Conservation (phyloP, 2,797 vertebrate genomes). For the Anguilla pacifica region DNA sequence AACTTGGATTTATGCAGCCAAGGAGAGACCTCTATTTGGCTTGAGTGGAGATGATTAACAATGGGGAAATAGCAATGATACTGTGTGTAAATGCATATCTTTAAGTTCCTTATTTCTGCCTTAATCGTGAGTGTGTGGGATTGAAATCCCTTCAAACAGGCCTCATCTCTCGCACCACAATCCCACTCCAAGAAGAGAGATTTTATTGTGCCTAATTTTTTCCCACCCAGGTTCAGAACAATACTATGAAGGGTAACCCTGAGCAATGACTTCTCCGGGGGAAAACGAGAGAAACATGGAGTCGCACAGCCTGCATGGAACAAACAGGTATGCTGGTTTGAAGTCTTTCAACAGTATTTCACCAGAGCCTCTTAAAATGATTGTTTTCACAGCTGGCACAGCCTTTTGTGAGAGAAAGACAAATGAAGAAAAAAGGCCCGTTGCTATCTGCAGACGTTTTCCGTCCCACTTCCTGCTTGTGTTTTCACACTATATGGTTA, state of each 20-base stretch:
- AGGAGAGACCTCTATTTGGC: slow-evolving; percentile 20
- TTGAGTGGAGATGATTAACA: slow-evolving; percentile 18
- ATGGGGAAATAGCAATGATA: slow-evolving; percentile 8
- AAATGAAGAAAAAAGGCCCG: not conserved
- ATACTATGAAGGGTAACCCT: not conserved
- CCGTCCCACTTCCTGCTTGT: slow-evolving; percentile 26
- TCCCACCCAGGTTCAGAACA: slow-evolving; percentile 24
- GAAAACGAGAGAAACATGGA: not conserved
- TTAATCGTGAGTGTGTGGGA: not conserved
- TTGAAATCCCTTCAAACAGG: not conserved
- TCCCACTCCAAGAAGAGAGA: slow-evolving; percentile 1
- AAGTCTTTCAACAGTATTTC: not conserved
- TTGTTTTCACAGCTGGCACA: slow-evolving; percentile 25
- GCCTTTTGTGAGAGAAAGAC: not conserved
- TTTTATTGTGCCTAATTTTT: not conserved
- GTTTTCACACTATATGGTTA: not conserved
- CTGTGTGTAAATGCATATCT: slow-evolving; percentile 5
- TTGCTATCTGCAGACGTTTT: slow-evolving; percentile 17
- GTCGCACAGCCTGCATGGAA: not conserved
- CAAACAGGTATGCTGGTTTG: not conserved
- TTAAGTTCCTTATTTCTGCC: not conserved
- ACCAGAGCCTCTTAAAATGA: not conserved
- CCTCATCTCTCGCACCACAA: not conserved
- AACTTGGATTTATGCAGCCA: not conserved
- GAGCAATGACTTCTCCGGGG: slow-evolving; percentile 9